Evolutionary conservation across 2,113 vertebrate genomes (phyloP), one percentile per base, ranked within the genome.

Genomic region (Brachyhypopomus occidentalis): DNA sequence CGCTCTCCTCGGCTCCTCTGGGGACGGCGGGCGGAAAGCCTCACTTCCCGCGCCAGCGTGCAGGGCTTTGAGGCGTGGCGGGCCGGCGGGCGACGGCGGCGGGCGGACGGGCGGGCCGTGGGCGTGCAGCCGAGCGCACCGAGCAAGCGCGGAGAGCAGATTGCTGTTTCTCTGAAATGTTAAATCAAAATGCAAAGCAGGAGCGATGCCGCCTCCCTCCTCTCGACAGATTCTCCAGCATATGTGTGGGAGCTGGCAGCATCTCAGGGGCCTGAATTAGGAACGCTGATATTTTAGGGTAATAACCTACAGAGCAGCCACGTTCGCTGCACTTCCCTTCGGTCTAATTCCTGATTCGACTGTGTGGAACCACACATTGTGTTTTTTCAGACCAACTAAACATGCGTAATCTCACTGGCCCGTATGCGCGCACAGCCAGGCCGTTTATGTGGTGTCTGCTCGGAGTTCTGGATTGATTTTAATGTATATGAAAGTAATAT

Each of bases 131-230:
- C 41, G 86, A 88, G 88, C 89, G 88, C 89, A 88, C 86, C 88
- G 88, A 89, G 91, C 87, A 84, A 91, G 90, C 85, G 83, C 87
- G 88, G 90, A 86, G 87, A 86, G 89, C 91, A 87, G 87, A 89
- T 90, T 92, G 93, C 92, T 90, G 92, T 90, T 86, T 91, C 91
- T 92, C 86, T 91, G 92, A 93, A 92, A 94, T 92, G 92, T 91
- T 92, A 92, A 92, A 93, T 92, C 90, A 90, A 93, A 92, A 94
- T 93, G 92, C 93, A 92, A 92, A 94, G 89, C 87, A 90, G 91
- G 89, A 91, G 89, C 88, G 84, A 90, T 86, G 25, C 59, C 17
- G 79, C 86, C 88, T 89, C 82, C 88, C 88, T 89, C 86, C 91
- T 91, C 90, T 88, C 85, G 90, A 85, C 91, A 93, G 92, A 92